These are phyloP conservation scores for Sinopyrophorus schimmeli DNA, from an alignment of 2,888 invertebrate species.

Conservation along the genomic window DNA sequence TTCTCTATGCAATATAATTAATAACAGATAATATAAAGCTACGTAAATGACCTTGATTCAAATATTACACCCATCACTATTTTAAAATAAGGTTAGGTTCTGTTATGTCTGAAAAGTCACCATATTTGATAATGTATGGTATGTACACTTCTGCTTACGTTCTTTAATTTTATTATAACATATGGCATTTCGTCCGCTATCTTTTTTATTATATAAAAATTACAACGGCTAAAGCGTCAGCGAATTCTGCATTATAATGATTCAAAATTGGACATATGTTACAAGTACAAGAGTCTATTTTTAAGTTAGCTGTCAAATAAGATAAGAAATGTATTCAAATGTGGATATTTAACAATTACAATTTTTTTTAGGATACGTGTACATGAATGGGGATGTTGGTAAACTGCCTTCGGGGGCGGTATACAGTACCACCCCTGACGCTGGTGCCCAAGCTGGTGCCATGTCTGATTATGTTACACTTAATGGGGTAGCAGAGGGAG, in stretches of 20 bases:
- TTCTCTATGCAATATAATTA: neutral
- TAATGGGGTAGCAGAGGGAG: slow-evolving; percentile 54
- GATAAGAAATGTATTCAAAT: slow-evolving; percentile 1
- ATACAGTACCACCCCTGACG: slow-evolving; percentile 70
- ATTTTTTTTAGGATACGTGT: slow-evolving; percentile 67
- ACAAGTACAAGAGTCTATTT: slow-evolving; percentile 24
- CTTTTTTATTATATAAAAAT: no score
- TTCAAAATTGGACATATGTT: slow-evolving; percentile 24
- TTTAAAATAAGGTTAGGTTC: slow-evolving; percentile 54
- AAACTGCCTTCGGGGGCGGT: slow-evolving; percentile 73
- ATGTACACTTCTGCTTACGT: slow-evolving; percentile 39
- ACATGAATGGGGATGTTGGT: slow-evolving; percentile 83
- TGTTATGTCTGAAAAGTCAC: slow-evolving; percentile 46
- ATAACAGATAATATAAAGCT: slow-evolving; percentile 27
- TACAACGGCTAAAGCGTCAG: no score
- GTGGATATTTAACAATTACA: slow-evolving; percentile 1
- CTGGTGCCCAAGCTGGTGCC: slow-evolving; percentile 54
- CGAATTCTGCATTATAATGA: neutral
- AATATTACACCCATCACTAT: slow-evolving; percentile 55
- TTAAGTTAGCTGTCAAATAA: slow-evolving; percentile 22
- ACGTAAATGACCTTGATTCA: slow-evolving; percentile 54
- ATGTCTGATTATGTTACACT: slow-evolving; percentile 47
- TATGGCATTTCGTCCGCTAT: no score
- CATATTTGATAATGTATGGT: slow-evolving; percentile 54
- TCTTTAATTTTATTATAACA: no score